Conservation (phyloP, 2,888 invertebrate genomes). For the Melanargia galathea region DNA sequence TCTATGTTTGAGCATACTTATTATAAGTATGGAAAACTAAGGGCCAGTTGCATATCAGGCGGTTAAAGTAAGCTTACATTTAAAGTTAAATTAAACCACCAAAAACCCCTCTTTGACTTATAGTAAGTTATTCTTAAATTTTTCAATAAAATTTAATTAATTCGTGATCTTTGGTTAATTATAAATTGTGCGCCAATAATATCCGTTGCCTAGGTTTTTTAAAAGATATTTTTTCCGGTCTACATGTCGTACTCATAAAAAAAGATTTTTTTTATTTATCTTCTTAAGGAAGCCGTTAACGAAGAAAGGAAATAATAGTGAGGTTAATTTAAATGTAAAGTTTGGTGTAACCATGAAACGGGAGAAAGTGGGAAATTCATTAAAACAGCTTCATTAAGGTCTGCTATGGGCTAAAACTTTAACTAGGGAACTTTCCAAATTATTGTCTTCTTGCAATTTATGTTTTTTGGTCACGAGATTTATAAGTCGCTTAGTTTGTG, state of each 20-base stretch:
- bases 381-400: slow-evolving; percentile 38
- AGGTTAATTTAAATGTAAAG: slow-evolving; percentile 51
- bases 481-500: slow-evolving; percentile 24
- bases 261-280: background rate
- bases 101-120: too few species aligned
- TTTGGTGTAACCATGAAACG: slow-evolving; percentile 40
- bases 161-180: too few species aligned
- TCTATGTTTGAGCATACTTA: too few species aligned
- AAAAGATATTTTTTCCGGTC: too few species aligned
- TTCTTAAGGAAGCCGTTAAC: slow-evolving; percentile 17
- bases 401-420: slow-evolving; percentile 35
- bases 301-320: slow-evolving; percentile 30
- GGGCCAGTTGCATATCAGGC: too few species aligned
- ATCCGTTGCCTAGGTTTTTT: too few species aligned
- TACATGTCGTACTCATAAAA: background rate
- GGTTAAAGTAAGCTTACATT: too few species aligned
- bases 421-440: slow-evolving; percentile 42
- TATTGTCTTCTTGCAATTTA: slow-evolving; percentile 40
- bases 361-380: slow-evolving; percentile 38
- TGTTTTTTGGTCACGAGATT: slow-evolving; percentile 37
- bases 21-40: too few species aligned
- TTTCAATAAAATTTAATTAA: too few species aligned
- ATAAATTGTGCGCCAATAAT: too few species aligned
- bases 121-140: too few species aligned
- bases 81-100: too few species aligned